Conservation (phyloP, 2,113 vertebrate species). For the Peromyscus leucopus region DNA sequence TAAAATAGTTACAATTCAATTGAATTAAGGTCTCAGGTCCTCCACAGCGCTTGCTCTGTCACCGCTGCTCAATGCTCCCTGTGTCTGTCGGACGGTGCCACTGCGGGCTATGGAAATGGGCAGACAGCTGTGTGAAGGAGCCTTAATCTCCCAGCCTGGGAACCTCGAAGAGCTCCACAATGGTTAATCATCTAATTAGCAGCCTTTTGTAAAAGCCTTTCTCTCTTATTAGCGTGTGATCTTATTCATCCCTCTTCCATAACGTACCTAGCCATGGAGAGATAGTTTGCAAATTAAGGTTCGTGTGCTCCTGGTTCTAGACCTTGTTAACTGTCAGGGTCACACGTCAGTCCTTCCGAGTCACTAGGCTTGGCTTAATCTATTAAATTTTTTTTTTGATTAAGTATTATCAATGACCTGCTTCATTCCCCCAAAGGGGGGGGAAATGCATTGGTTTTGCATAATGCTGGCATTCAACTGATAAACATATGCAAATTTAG, state of each 20-base stretch:
- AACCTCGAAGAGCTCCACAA: not conserved
- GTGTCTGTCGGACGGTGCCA: not conserved
- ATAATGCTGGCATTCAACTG: constrained; percentile 6
- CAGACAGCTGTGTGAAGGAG: not conserved
- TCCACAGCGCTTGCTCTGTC: not conserved
- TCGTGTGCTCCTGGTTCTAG: not conserved
- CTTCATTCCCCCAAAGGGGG: not conserved
- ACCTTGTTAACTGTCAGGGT: not conserved
- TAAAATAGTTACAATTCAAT: constrained; percentile 19
- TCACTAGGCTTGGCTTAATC: constrained; percentile 1
- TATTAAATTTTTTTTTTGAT: not conserved
- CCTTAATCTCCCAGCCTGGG: not conserved
- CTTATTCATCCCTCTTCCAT: not conserved
- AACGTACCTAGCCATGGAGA: not conserved
- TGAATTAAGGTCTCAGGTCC: not conserved
- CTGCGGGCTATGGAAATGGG: not conserved
- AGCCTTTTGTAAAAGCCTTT: constrained; percentile 38
- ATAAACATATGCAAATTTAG: constrained; percentile 33
- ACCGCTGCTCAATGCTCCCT: no score
- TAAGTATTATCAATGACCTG: not conserved
- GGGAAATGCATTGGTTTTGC: not conserved
- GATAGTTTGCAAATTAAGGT: constrained; percentile 41
- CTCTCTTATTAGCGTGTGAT: not conserved
- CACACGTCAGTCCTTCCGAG: not conserved
- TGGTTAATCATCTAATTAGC: constrained; percentile 22